A percentile compares a stretch with the other conserved stretches of the same genome.
Evolutionary conservation across 2,888 invertebrate genomes (phyloP).

Genomic region (Coronaproctus castanopsis): DNA sequence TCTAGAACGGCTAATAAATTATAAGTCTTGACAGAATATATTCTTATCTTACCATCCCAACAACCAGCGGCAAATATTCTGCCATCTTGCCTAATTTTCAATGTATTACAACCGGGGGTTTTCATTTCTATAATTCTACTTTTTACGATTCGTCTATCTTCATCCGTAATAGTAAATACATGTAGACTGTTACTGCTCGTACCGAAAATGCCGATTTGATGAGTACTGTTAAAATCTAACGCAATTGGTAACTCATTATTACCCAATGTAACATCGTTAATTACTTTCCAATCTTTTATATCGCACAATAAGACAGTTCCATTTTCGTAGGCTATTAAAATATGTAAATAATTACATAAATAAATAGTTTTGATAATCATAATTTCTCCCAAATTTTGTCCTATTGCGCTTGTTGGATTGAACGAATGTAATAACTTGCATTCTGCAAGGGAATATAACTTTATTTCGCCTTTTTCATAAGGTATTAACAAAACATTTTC

Average conservation of each 20-base stretch:
- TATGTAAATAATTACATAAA: constrained; percentile 30
- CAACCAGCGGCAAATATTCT: constrained; percentile 54
- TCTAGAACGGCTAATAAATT: constrained; percentile 49
- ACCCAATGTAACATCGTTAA: constrained; percentile 35
- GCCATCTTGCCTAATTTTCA: constrained; percentile 43
- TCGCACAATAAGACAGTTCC: constrained; percentile 54
- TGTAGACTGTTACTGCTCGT: constrained; percentile 40
- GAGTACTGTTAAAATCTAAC: constrained; percentile 44
- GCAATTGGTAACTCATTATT: constrained; percentile 45
- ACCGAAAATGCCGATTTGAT: constrained; percentile 45
- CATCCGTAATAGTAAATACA: constrained; percentile 36
- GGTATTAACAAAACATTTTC: background rate
- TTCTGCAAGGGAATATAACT: constrained; percentile 6
- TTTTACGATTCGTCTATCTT: constrained; percentile 26
- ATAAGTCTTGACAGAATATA: constrained; percentile 58
- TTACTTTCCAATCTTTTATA: constrained; percentile 36
- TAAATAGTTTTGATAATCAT: constrained; percentile 40
- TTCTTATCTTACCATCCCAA: constrained; percentile 53
- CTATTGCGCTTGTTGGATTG: constrained; percentile 27
- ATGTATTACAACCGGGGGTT: constrained; percentile 48
- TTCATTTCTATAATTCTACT: constrained; percentile 39
- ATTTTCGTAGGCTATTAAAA: constrained; percentile 51
- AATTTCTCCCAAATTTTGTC: constrained; percentile 34
- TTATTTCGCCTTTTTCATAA: constrained; percentile 12
- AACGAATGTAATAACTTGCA: constrained; percentile 21